These are phyloP conservation scores for Eidolon helvum DNA, from an alignment of 2,113 vertebrate genomes.

Conservation along the genomic window DNA sequence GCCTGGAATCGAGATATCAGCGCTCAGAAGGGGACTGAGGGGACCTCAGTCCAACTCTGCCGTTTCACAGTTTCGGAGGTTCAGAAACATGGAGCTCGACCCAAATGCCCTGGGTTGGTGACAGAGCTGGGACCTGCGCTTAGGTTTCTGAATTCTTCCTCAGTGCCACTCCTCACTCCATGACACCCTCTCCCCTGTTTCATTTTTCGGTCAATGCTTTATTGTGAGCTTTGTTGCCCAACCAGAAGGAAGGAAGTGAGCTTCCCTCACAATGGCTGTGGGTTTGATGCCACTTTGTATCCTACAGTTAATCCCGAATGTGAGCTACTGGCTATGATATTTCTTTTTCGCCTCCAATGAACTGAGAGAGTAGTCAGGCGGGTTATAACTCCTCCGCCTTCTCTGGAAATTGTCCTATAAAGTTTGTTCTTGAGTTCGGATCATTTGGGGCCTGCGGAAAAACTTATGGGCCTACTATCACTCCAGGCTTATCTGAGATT, in stretches of 20 bases:
- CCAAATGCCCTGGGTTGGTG: background rate
- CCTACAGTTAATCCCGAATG: slow-evolving; percentile 3
- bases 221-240: background rate
- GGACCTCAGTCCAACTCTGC: background rate
- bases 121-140: background rate
- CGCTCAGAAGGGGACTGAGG: background rate
- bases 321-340: background rate
- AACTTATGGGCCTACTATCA: background rate
- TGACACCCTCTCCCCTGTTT: background rate
- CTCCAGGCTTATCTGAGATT: background rate
- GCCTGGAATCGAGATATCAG: background rate
- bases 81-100: background rate
- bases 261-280: background rate
- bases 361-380: background rate
- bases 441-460: background rate
- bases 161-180: background rate
- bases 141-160: background rate
- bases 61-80: background rate
- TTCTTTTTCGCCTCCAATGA: background rate
- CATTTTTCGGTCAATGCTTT: background rate
- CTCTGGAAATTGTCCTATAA: background rate
- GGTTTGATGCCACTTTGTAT: background rate
- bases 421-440: background rate
- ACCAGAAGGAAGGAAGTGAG: background rate
- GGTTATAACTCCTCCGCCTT: background rate